Base-by-base conservation (phyloP, 2,113 vertebrate genomes). In the Microcebus ravelobensis region DNA sequence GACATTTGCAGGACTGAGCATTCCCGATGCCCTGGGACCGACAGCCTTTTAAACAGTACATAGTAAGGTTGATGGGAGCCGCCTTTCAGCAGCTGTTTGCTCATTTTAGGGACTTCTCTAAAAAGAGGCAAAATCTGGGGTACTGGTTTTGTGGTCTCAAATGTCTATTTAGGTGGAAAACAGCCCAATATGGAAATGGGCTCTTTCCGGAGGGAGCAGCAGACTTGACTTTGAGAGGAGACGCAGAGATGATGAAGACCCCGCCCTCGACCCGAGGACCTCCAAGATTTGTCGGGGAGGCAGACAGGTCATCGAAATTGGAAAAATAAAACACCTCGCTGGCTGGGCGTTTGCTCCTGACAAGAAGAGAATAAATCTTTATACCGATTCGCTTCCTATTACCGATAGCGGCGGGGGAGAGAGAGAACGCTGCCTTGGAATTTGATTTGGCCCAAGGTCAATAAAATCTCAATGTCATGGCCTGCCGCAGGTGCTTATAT, bases 141-240 rank as follows among this genome's bases (percentile, higher is more conserved):
- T 85, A 39, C 11, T 31, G 36, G 21, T 74, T 87, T 82, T 85
- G 65, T 59, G 61, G 0, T 90, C 95, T 88, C 74, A 81, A 84
- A 45, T 71, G 81, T 76, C 76, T 94, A 2, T 89, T 83, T 86
- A 77, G 52, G 23, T 34, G 70, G 82, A 68, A 63, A 96, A 92
- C 31, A 8, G 27, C 77, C 90, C 73, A 27, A 42, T 15, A 77
- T 91, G 50, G 31, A 82, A 65, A 84, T 23, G 31, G 74, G 70
- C 31, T 94, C 21, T 5, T 90, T 67, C 39, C 61, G 61, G 29
- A 65, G 9, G 27, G 48, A 52, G 68, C 3, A 42, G 13, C 31
- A 80, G 94, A 34, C 23, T 18, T 76, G 7, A 23, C 52, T 81
- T 89, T 17, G 71, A 88, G 61, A 34, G 83, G 85, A 63, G 68